Conservation (phyloP, 2,888 invertebrate genomes). For the Nebria brevicollis region DNA sequence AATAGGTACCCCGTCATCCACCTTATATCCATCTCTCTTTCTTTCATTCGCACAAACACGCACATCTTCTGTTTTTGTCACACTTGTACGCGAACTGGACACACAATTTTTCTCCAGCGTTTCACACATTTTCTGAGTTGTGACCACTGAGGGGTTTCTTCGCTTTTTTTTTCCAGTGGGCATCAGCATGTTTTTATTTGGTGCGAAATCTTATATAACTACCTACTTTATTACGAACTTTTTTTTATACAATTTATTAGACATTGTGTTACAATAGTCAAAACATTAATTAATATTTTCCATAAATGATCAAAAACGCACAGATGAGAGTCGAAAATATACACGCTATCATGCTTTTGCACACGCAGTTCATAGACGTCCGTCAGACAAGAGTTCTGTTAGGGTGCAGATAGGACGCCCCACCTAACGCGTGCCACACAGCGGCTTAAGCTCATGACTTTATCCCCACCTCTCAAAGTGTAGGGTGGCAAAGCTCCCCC, state of each 20-base stretch:
- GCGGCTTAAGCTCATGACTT: neutral
- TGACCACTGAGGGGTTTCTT: neutral
- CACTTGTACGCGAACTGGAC: neutral
- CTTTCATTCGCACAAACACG: conserved; percentile 1
- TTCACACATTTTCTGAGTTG: neutral
- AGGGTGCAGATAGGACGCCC: neutral
- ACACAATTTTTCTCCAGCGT: neutral
- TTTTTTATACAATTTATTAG: neutral
- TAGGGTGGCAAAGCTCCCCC: conserved; percentile 2
- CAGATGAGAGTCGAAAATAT: neutral
- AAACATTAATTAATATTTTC: too few relatives aligned
- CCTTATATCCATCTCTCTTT: neutral
- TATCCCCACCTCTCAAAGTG: conserved; percentile 17
- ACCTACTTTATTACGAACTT: neutral
- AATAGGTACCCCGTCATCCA: conserved; percentile 6
- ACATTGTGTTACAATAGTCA: too few relatives aligned
- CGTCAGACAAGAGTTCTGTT: neutral
- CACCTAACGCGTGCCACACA: neutral
- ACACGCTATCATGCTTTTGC: neutral
- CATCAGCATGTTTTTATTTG: neutral
- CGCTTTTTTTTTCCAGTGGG: neutral
- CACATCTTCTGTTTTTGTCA: neutral
- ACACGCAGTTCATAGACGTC: neutral
- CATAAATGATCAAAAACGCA: neutral
- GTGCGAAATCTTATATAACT: neutral